A percentile compares a stretch with the other conserved stretches of the same genome.
Conservation (phyloP, 2,888 invertebrate genomes). For the Hesperia comma region DNA sequence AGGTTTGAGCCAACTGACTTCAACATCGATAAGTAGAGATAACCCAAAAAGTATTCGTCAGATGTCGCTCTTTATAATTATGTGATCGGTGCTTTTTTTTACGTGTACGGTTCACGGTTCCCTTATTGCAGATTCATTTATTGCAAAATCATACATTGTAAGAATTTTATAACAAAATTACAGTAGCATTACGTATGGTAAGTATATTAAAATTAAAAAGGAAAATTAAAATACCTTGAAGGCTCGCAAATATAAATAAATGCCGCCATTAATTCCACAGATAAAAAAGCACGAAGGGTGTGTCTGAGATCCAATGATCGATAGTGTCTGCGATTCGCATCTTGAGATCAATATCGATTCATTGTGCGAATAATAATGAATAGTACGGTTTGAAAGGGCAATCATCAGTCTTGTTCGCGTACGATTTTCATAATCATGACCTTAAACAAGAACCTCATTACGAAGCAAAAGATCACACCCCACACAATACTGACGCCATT, state of each 20-base stretch:
- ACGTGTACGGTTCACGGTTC: too few relatives aligned
- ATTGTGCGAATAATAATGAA: slow-evolving; percentile 48
- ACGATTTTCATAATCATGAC: slow-evolving; percentile 40
- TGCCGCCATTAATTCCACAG: slow-evolving; percentile 12
- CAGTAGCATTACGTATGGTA: too few relatives aligned
- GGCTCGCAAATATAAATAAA: slow-evolving; percentile 16
- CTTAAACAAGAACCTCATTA: slow-evolving; percentile 38
- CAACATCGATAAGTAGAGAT: too few relatives aligned
- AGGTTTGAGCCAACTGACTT: too few relatives aligned
- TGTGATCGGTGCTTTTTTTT: too few relatives aligned
- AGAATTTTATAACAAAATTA: too few relatives aligned
- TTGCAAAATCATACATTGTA: too few relatives aligned
- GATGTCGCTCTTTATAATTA: too few relatives aligned
- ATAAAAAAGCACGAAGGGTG: slow-evolving; percentile 30
- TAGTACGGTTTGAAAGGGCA: slow-evolving; percentile 43
- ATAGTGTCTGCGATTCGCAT: slow-evolving; percentile 48
- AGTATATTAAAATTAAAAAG: neutral
- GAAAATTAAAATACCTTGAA: neutral
- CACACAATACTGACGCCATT: slow-evolving; percentile 21
- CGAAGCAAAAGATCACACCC: slow-evolving; percentile 22
- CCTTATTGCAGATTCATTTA: too few relatives aligned
- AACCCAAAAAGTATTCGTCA: too few relatives aligned
- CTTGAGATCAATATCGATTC: slow-evolving; percentile 45
- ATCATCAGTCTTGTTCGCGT: slow-evolving; percentile 48
- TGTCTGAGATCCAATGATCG: slow-evolving; percentile 44